Conservation (phyloP, 2,888 invertebrate genomes). For the Nesidiocoris tenuis region DNA sequence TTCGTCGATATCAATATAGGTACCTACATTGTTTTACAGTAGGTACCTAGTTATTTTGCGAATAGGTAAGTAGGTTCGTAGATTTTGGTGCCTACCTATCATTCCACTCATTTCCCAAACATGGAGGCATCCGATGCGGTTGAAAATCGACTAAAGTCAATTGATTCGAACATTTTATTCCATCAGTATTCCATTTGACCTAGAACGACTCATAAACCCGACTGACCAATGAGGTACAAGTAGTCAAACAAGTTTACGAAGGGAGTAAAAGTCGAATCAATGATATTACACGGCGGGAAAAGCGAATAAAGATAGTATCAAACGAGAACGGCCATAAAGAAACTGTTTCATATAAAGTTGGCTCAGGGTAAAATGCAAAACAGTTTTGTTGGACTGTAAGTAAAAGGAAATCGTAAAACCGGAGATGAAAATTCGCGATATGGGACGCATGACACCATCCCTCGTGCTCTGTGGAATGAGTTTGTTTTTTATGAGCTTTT, state of each 20-base stretch:
- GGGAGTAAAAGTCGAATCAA: slow-evolving; percentile 26
- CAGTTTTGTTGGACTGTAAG: slow-evolving; percentile 27
- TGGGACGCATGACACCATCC: slow-evolving; percentile 16
- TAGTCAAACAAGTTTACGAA: slow-evolving; percentile 24
- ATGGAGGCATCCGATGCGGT: no score
- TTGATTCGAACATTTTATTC: not conserved
- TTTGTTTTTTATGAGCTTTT: slow-evolving; percentile 16
- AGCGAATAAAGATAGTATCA: slow-evolving; percentile 30
- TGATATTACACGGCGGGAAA: slow-evolving; percentile 30
- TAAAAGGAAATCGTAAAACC: slow-evolving; percentile 33
- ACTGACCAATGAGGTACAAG: not conserved
- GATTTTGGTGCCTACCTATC: no score
- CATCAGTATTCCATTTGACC: not conserved
- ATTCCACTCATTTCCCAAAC: no score
- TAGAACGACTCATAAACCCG: not conserved
- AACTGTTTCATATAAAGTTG: slow-evolving; percentile 13
- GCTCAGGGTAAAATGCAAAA: slow-evolving; percentile 25
- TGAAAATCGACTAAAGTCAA: no score
- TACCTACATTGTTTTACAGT: no score
- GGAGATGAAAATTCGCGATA: slow-evolving; percentile 37
- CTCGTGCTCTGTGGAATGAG: slow-evolving; percentile 21
- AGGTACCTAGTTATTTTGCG: no score
- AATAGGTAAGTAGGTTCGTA: no score
- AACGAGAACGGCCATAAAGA: slow-evolving; percentile 19
- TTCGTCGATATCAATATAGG: no score